A percentile compares a stretch with the other conserved stretches of the same genome.
phyloP scores from a whole-genome alignment of 2,888 invertebrate genomes.

The Melolontha melolontha region DNA sequence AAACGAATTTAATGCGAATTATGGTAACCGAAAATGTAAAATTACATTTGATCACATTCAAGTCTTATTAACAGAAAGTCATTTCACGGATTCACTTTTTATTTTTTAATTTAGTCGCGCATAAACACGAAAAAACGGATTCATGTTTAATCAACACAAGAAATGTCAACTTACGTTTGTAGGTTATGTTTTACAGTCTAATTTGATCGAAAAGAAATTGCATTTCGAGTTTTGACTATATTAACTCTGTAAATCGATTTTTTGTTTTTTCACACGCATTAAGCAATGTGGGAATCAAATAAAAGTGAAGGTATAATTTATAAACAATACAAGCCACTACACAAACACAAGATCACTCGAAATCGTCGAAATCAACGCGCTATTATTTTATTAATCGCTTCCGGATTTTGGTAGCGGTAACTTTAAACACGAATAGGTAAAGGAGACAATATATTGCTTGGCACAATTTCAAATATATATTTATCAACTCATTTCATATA shows the following conservation, averaged over 20 bases:
- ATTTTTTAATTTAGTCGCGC: constrained; percentile 24
- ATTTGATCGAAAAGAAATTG: constrained; percentile 31
- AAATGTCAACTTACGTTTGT: constrained; percentile 44
- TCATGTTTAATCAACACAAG: constrained; percentile 41
- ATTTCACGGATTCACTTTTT: constrained; percentile 29
- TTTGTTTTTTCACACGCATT: background rate
- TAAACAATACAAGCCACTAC: constrained; percentile 48
- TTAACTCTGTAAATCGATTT: constrained; percentile 14
- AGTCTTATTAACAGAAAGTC: constrained; percentile 23
- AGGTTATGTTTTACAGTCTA: constrained; percentile 43
- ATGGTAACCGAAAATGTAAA: background rate
- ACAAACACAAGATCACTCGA: constrained; percentile 44
- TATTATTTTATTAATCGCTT: constrained; percentile 53
- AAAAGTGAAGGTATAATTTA: constrained; percentile 17
- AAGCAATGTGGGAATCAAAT: constrained; percentile 24
- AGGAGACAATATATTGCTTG: background rate
- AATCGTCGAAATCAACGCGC: constrained; percentile 52
- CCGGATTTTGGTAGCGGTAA: constrained; percentile 51
- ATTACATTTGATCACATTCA: constrained; percentile 27
- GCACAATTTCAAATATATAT: constrained; percentile 14
- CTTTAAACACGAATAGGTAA: constrained; percentile 45
- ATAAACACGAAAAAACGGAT: constrained; percentile 38
- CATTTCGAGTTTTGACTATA: constrained; percentile 8
- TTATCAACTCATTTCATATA: background rate
- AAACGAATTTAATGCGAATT: constrained; percentile 18